Conservation (phyloP, 2,113 vertebrate genomes). For the Numenius arquata region DNA sequence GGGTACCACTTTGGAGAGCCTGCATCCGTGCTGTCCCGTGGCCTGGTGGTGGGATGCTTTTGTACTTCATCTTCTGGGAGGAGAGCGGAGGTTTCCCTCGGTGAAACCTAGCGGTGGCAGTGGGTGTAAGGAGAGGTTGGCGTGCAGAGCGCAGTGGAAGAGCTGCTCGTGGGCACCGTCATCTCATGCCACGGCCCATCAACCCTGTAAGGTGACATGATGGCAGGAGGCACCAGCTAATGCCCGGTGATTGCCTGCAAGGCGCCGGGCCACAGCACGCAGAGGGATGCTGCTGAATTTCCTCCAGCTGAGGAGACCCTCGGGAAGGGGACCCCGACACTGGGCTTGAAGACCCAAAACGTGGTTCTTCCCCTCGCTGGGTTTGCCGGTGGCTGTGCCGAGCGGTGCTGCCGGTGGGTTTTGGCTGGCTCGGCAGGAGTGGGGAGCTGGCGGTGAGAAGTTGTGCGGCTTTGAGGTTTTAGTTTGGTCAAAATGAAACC, state of each 20-base stretch:
- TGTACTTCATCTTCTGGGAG: background rate
- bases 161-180: background rate
- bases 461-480: conserved; percentile 54
- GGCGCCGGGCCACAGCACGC: fast-evolving
- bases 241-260: background rate
- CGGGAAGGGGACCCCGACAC: background rate
- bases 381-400: fast-evolving
- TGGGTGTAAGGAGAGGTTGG: background rate
- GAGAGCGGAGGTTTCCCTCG: background rate
- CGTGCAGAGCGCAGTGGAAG: fast-evolving
- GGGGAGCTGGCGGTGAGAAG: background rate
- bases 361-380: background rate
- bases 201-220: fast-evolving
- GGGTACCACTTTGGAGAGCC: background rate
- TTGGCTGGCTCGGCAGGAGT: fast-evolving
- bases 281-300: background rate
- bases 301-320: background rate
- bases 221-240: background rate
- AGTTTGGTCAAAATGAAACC: conserved; percentile 39
- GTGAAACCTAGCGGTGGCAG: too few relatives aligned
- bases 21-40: fast-evolving
- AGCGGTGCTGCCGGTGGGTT: fast-evolving
- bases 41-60: background rate
- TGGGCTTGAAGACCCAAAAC: fast-evolving
- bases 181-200: background rate